A percentile compares a stretch with the other conserved stretches of the same genome.
Evolutionary conservation across 2,113 vertebrate genomes (phyloP).

Genomic region (Dasyornis broadbenti): DNA sequence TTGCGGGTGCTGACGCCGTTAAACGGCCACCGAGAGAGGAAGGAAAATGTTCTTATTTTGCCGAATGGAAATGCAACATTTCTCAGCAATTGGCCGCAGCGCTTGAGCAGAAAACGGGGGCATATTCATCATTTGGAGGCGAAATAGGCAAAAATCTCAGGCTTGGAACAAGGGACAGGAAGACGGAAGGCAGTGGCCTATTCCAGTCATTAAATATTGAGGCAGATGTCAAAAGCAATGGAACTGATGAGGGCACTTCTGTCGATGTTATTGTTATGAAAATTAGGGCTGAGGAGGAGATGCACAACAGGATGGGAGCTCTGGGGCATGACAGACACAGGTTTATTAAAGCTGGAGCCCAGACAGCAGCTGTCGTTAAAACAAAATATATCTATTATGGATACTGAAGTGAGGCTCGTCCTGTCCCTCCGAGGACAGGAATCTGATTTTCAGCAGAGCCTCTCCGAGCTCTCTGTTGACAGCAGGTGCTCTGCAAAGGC

Average conservation of each 20-base stretch:
- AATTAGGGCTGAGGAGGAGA: not conserved
- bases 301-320: not conserved
- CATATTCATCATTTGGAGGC: not conserved
- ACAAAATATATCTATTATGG: accelerated
- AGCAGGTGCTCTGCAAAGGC: not conserved
- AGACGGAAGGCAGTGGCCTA: not conserved
- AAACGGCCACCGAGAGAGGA: not conserved
- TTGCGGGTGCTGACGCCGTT: not conserved
- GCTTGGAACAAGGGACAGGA: not conserved
- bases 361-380: not conserved
- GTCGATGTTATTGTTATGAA: not conserved
- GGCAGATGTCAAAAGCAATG: not conserved
- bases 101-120: not conserved
- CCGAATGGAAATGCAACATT: not conserved
- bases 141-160: not conserved
- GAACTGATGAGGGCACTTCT: not conserved
- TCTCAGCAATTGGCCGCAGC: not conserved
- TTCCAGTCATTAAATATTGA: constrained; percentile 15
- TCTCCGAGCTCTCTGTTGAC: not conserved
- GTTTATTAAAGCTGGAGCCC: not conserved
- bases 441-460: not conserved
- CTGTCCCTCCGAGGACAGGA: not conserved
- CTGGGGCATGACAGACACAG: not conserved
- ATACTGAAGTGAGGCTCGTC: accelerated
- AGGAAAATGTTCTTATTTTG: accelerated